Evolutionary conservation across 2,113 vertebrate species (phyloP).

Genomic region (Lutjanus erythropterus): DNA sequence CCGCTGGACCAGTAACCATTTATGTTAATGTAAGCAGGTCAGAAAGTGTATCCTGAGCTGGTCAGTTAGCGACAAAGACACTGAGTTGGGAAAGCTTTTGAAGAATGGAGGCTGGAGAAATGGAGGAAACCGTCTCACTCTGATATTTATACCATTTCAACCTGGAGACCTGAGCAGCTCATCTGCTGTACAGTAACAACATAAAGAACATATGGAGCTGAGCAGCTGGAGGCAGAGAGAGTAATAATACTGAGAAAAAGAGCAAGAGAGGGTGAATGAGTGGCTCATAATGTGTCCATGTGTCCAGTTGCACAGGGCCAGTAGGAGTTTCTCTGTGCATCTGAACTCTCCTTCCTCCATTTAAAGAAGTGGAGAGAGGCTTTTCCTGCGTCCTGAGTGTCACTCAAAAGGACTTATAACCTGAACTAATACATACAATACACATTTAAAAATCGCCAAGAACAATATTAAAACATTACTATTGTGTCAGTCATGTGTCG

Average conservation of each 20-base stretch:
- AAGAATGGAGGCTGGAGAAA: no score
- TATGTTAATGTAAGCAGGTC: background rate
- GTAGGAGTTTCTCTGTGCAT: constrained; percentile 2
- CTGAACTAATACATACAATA: background rate
- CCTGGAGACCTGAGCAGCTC: constrained; percentile 26
- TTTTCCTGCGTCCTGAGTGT: background rate
- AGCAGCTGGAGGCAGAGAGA: constrained; percentile 30
- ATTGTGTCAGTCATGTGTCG: background rate
- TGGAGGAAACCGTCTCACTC: background rate
- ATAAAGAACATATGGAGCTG: constrained; percentile 42
- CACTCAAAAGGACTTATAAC: background rate
- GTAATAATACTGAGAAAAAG: constrained; percentile 14
- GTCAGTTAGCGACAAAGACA: background rate
- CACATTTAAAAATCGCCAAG: background rate
- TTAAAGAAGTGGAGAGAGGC: constrained; percentile 11
- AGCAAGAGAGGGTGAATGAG: background rate
- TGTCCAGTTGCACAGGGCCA: constrained; percentile 35
- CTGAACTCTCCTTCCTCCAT: background rate
- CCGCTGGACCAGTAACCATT: background rate
- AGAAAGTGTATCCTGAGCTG: background rate
- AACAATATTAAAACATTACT: background rate
- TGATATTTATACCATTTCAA: background rate
- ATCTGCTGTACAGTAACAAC: constrained; percentile 19
- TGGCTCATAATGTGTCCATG: constrained; percentile 46
- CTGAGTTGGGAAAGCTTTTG: constrained; percentile 7